Conservation (phyloP, 2,888 invertebrate species). For the Lampropteryx suffumata region DNA sequence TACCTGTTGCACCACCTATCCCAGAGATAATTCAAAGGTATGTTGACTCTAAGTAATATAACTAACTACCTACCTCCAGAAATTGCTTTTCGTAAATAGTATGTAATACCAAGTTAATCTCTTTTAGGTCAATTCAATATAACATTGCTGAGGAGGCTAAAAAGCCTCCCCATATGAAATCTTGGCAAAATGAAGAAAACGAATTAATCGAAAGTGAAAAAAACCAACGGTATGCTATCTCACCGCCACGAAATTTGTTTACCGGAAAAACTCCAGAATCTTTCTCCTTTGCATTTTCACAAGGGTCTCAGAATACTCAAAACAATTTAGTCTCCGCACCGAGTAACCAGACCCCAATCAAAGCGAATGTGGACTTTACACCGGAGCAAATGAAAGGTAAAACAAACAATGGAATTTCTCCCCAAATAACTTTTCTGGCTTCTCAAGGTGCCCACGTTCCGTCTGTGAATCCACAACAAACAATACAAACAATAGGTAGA, state of each 20-base stretch:
- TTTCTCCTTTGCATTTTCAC: constrained; percentile 68
- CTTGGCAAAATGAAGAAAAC: constrained; percentile 62
- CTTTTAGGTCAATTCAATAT: constrained; percentile 68
- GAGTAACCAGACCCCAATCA: constrained; percentile 58
- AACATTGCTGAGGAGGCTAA: constrained; percentile 77
- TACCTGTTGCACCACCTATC: constrained; percentile 89
- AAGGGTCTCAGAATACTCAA: constrained; percentile 50
- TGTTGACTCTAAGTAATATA: background rate
- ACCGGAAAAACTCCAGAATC: constrained; percentile 76
- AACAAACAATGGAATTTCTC: constrained; percentile 61
- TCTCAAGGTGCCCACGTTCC: constrained; percentile 75
- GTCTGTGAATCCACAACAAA: constrained; percentile 53
- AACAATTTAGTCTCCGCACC: constrained; percentile 60
- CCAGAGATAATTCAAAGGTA: constrained; percentile 87
- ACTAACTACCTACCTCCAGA: no score
- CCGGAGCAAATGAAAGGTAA: constrained; percentile 60
- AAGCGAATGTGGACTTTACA: constrained; percentile 54
- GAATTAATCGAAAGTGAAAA: constrained; percentile 53
- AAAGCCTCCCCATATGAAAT: constrained; percentile 62
- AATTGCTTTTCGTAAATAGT: no score
- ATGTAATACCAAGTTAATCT: no score
- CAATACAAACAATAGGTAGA: constrained; percentile 57
- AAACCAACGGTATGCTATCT: constrained; percentile 42
- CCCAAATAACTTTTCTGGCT: constrained; percentile 76
- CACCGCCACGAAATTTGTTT: constrained; percentile 60